Conservation (phyloP, 2,113 vertebrate species). For the Sinosuthora webbiana region DNA sequence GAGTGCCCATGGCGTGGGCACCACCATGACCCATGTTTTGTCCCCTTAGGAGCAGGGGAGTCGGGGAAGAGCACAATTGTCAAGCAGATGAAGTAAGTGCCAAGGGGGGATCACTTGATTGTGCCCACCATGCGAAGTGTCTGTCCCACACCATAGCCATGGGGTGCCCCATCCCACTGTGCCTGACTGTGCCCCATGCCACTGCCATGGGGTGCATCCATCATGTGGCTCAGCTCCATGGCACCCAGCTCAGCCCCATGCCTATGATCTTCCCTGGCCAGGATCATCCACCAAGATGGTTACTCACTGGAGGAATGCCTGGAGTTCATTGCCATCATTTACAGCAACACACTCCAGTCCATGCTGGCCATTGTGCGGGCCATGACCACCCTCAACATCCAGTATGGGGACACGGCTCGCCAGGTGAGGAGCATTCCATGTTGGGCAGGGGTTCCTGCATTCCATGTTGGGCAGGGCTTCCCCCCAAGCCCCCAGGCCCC, state of each 20-base stretch:
- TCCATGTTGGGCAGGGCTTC: fast-evolving
- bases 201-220: background rate
- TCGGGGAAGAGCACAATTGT: conserved; percentile 98
- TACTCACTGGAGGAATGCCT: conserved; percentile 94
- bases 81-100: conserved; percentile 99
- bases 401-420: conserved; percentile 84
- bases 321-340: conserved; percentile 94
- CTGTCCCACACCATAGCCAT: background rate
- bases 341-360: conserved; percentile 96
- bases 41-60: conserved; percentile 88
- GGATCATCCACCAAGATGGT: conserved; percentile 97
- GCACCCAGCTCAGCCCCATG: background rate
- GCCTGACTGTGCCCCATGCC: background rate
- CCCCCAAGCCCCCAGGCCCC: fast-evolving
- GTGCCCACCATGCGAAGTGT: fast-evolving
- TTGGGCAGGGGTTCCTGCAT: fast-evolving
- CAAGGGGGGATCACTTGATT: fast-evolving
- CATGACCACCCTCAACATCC: conserved; percentile 89
- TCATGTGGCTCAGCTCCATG: fast-evolving
- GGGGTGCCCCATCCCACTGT: background rate
- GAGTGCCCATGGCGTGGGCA: fast-evolving
- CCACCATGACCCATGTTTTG: fast-evolving
- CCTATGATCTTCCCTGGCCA: conserved; percentile 1
- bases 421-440: conserved; percentile 72
- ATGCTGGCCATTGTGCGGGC: conserved; percentile 93